Evolutionary conservation across 2,113 vertebrate genomes (phyloP).

Genomic region (Seriola aureovittata): DNA sequence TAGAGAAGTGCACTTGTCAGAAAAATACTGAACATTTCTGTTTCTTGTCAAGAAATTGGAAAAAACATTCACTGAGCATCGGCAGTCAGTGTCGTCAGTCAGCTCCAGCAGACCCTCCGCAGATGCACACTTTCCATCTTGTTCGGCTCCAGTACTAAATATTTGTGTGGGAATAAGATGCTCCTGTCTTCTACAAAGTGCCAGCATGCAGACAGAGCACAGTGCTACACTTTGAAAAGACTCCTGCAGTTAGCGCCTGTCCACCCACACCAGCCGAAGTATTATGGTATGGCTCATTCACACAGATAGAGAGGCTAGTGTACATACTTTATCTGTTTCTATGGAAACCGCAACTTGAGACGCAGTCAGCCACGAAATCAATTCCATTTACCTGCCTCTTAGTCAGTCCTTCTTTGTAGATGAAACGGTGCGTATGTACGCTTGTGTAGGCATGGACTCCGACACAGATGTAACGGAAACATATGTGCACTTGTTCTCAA

Average conservation of each 20-base stretch:
- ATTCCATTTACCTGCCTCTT: conserved; percentile 55
- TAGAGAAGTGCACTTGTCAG: background rate
- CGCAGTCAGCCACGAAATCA: conserved; percentile 45
- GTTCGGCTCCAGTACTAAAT: conserved; percentile 2
- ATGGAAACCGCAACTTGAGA: conserved; percentile 70
- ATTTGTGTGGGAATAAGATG: conserved; percentile 22
- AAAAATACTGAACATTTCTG: background rate
- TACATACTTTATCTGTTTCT: conserved; percentile 70
- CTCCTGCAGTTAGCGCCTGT: conserved; percentile 51
- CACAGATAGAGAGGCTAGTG: conserved; percentile 54
- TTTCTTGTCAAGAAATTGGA: background rate
- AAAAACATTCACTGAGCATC: background rate
- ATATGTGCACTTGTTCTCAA: background rate
- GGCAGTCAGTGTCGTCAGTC: background rate
- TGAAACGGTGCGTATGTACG: conserved; percentile 3
- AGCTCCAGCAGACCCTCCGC: background rate
- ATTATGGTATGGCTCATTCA: conserved; percentile 80
- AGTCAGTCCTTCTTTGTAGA: conserved; percentile 20
- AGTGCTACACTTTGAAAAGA: conserved; percentile 43
- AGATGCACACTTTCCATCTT: background rate
- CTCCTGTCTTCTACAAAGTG: conserved; percentile 4
- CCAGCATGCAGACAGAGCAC: conserved; percentile 41
- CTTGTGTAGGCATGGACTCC: background rate
- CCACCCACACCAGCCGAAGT: conserved; percentile 65
- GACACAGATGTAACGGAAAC: background rate